These are phyloP conservation scores for Gallinago paraguaiae DNA, from an alignment of 2,113 vertebrate genomes.

Conservation along the genomic window DNA sequence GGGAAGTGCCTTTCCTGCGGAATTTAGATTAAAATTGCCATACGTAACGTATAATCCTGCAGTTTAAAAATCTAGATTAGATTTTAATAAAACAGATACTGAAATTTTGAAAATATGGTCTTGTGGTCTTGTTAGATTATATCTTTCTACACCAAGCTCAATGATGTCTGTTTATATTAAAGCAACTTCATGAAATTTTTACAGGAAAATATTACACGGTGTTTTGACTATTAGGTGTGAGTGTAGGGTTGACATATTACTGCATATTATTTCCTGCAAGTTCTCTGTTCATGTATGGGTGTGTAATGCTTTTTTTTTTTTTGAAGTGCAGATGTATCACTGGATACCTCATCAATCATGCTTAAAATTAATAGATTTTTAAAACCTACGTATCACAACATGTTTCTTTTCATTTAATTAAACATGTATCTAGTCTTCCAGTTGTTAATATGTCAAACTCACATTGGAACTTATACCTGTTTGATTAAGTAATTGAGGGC, in stretches of 20 bases:
- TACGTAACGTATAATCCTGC: not conserved
- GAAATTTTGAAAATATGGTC: not conserved
- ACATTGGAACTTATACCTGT: not conserved
- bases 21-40: slow-evolving; percentile 63
- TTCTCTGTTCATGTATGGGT: not conserved
- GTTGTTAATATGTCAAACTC: not conserved
- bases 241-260: not conserved
- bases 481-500: not conserved
- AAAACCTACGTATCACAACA: not conserved
- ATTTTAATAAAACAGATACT: not conserved
- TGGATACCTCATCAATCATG: not conserved
- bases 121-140: not conserved
- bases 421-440: not conserved
- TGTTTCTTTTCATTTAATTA: not conserved
- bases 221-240: not conserved
- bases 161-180: not conserved
- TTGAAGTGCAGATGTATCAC: not conserved
- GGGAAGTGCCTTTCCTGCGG: slow-evolving; percentile 71
- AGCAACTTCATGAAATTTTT: not conserved
- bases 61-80: not conserved
- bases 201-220: not conserved
- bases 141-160: not conserved
- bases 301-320: not conserved
- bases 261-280: not conserved
- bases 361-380: not conserved